Percentiles rank a stretch among this genome's conserved stretches.
Evolutionary conservation across 2,797 vertebrate genomes (phyloP).

Genomic region (Lacerta bilineata): DNA sequence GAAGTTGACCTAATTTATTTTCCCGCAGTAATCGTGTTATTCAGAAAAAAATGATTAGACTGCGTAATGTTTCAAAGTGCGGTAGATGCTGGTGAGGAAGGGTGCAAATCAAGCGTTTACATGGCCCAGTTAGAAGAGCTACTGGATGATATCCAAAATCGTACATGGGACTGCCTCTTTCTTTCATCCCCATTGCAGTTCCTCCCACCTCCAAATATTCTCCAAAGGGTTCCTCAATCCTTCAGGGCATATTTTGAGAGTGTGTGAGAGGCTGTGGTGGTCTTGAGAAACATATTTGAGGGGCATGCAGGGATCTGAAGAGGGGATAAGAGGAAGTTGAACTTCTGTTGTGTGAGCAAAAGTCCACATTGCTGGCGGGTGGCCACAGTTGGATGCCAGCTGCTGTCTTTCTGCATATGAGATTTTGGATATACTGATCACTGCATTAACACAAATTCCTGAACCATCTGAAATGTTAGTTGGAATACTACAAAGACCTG

Average conservation of each 20-base stretch:
- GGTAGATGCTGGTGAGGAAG: background rate
- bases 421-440: background rate
- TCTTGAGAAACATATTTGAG: no score
- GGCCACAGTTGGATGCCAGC: no score
- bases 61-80: background rate
- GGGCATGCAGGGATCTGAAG: no score
- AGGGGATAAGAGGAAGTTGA: no score
- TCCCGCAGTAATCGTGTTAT: constrained; percentile 5
- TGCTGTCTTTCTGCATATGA: background rate
- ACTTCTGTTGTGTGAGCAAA: no score
- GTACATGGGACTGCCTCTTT: background rate
- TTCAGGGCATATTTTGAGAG: no score
- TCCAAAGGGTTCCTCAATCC: no score
- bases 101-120: background rate
- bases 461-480: background rate
- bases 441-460: background rate
- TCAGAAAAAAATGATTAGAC: background rate
- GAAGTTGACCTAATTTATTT: constrained; percentile 38
- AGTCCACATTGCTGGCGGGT: no score
- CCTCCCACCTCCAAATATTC: background rate
- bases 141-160: background rate
- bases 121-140: background rate
- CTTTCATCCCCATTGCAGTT: background rate
- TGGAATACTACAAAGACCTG: background rate
- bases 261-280: no score